These are phyloP conservation scores for Bathynomus jamesi DNA, from an alignment of 1,140 invertebrate genomes.

Conservation along the genomic window DNA sequence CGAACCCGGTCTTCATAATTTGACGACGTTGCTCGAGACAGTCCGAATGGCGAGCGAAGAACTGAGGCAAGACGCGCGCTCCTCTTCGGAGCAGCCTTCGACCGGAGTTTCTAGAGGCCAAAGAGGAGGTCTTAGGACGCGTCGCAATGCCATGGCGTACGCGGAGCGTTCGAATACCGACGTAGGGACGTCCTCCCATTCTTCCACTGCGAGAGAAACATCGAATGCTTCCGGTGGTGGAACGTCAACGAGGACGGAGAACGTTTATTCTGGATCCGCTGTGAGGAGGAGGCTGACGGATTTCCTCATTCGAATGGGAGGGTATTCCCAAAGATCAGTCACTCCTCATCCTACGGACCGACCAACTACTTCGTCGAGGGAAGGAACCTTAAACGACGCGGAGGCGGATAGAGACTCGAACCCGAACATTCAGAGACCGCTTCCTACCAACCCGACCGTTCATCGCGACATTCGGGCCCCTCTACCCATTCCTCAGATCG, in stretches of 20 bases:
- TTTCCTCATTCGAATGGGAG: neutral
- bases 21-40: constrained; percentile 24
- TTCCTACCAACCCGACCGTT: neutral
- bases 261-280: neutral
- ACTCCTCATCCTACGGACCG: neutral
- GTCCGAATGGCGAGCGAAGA: constrained; percentile 28
- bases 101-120: neutral
- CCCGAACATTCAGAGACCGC: neutral
- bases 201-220: neutral
- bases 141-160: neutral
- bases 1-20: constrained; percentile 18
- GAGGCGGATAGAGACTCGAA: neutral
- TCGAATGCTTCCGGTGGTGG: neutral
- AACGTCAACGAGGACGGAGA: neutral
- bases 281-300: neutral
- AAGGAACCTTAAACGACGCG: neutral
- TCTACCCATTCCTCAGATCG: neutral
- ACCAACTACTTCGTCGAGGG: too few relatives aligned
- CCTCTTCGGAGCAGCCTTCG: neutral
- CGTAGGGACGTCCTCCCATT: neutral
- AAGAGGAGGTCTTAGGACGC: neutral
- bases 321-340: neutral
- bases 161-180: neutral
- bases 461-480: neutral
- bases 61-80: constrained; percentile 16